Conservation (phyloP, 2,797 vertebrate genomes). For the Novumbra hubbsi region DNA sequence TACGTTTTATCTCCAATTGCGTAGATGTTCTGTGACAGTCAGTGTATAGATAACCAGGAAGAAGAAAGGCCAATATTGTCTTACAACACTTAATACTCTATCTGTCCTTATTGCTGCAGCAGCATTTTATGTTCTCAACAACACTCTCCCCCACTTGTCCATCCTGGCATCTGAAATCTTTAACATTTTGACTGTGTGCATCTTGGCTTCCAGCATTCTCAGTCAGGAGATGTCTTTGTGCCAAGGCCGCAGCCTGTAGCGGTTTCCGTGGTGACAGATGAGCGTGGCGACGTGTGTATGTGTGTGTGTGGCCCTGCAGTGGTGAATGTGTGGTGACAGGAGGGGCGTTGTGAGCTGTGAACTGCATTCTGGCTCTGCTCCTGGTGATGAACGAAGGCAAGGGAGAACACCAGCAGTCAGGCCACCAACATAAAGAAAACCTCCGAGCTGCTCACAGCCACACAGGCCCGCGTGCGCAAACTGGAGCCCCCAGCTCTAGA, state of each 20-base stretch:
- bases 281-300: conserved; percentile 72
- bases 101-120: conserved; percentile 59
- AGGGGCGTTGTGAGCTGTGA: conserved; percentile 64
- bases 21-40: not conserved
- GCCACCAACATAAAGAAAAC: conserved; percentile 37
- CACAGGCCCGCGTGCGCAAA: not conserved
- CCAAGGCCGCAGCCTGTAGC: conserved; percentile 78
- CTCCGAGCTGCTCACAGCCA: conserved; percentile 10
- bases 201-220: conserved; percentile 67
- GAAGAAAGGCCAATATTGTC: not conserved
- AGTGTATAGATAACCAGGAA: conserved; percentile 33
- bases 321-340: conserved; percentile 56
- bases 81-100: conserved; percentile 28
- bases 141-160: conserved; percentile 64
- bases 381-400: conserved; percentile 32
- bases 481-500: not conserved
- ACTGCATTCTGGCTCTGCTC: conserved; percentile 52
- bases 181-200: conserved; percentile 75
- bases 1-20: not conserved
- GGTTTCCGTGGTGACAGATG: conserved; percentile 77
- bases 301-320: conserved; percentile 23
- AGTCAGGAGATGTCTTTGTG: conserved; percentile 78
- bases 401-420: conserved; percentile 37
- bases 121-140: conserved; percentile 68
- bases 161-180: conserved; percentile 74